These are phyloP conservation scores for Zaprionus taronus DNA, from an alignment of 1,140 invertebrate species.

Conservation along the genomic window DNA sequence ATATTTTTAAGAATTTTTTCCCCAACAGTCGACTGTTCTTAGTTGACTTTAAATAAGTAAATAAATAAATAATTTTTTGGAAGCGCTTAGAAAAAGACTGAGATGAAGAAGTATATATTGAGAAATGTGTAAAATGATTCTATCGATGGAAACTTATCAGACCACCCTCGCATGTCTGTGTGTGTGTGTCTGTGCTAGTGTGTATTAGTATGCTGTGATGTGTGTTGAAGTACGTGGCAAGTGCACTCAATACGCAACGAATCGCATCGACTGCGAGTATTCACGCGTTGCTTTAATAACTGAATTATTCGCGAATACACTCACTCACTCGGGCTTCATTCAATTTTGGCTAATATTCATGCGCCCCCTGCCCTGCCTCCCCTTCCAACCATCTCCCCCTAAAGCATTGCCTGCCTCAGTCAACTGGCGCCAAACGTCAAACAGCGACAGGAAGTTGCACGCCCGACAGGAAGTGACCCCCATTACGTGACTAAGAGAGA, in stretches of 20 bases:
- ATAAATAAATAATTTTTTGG: too few relatives aligned
- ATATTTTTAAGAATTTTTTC: too few relatives aligned
- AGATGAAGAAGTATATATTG: too few relatives aligned
- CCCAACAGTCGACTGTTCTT: too few relatives aligned
- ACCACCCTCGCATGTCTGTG: too few relatives aligned
- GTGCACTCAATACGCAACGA: background rate
- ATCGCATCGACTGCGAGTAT: background rate
- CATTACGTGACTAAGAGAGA: constrained; percentile 20
- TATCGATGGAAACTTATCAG: too few relatives aligned
- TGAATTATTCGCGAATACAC: constrained; percentile 3
- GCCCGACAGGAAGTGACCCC: constrained; percentile 70
- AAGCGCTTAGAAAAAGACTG: too few relatives aligned
- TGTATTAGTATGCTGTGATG: background rate
- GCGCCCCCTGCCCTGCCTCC: background rate
- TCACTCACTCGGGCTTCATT: background rate
- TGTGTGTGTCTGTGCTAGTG: background rate
- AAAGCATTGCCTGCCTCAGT: background rate
- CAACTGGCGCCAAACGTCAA: constrained; percentile 56
- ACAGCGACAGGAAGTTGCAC: constrained; percentile 59
- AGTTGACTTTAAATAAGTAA: too few relatives aligned
- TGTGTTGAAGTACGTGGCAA: background rate
- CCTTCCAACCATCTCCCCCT: too few relatives aligned
- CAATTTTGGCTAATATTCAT: background rate
- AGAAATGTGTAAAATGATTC: too few relatives aligned
- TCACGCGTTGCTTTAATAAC: background rate